A percentile compares a stretch with the other conserved stretches of the same genome.
phyloP scores from a whole-genome alignment of 2,797 vertebrate genomes.

The Sciurus vulgaris region DNA sequence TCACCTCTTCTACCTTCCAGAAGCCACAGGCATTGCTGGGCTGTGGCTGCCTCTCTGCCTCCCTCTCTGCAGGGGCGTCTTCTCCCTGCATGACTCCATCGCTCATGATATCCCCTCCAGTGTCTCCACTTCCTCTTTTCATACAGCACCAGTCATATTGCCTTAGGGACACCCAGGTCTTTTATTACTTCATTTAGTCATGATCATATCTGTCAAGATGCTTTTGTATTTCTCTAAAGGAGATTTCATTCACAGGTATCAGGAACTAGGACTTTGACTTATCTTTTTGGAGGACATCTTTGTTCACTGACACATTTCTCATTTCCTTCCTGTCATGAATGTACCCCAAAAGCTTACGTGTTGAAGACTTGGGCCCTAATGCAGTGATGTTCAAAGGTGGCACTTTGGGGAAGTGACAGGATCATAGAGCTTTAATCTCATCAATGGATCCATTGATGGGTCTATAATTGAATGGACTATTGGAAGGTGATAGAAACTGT shows the following conservation, averaged over 20 bases:
- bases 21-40: not conserved
- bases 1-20: not conserved
- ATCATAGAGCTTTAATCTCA: no score
- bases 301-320: not conserved
- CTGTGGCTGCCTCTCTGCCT: not conserved
- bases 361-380: no score
- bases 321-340: not conserved
- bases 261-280: not conserved
- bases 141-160: not conserved
- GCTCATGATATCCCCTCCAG: not conserved
- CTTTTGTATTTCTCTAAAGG: not conserved
- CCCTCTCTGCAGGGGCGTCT: not conserved
- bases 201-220: not conserved
- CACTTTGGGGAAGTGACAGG: no score
- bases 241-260: not conserved
- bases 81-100: not conserved
- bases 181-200: not conserved
- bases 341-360: no score
- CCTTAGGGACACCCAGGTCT: not conserved
- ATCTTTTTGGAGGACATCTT: not conserved
- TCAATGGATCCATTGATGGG: no score
- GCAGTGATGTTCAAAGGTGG: no score
- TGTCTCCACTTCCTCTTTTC: not conserved
- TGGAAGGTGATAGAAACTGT: no score
- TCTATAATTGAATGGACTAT: no score